Evolutionary conservation across 2,113 vertebrate species (phyloP).

Genomic region (Salvelinus namaycush): DNA sequence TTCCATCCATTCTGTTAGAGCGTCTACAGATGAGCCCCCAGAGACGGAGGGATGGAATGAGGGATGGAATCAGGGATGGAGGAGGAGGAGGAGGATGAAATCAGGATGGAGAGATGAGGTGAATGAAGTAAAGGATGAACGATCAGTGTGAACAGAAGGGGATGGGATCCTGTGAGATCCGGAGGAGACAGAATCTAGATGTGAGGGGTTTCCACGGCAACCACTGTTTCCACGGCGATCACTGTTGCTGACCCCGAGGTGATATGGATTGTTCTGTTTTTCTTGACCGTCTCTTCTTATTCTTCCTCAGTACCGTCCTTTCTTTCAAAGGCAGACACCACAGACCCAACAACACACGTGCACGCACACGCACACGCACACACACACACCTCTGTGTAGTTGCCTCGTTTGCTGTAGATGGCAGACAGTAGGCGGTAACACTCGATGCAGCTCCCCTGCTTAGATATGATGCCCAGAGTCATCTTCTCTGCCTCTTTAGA

Average conservation of each 20-base stretch:
- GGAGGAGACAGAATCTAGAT: not conserved
- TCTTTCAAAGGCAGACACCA: slow-evolving; percentile 14
- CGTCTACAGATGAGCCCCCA: no score
- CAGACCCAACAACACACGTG: not conserved
- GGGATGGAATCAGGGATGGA: not conserved
- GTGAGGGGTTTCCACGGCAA: slow-evolving; percentile 11
- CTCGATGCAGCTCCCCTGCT: slow-evolving; percentile 82
- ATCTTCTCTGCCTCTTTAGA: slow-evolving; percentile 84
- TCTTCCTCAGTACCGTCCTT: slow-evolving; percentile 69
- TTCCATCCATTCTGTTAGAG: no score
- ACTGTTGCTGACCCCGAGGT: not conserved
- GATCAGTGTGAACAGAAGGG: not conserved
- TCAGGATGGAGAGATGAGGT: not conserved
- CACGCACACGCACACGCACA: slow-evolving; percentile 54
- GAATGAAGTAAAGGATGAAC: not conserved
- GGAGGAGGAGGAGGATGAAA: not conserved
- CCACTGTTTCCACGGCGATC: not conserved
- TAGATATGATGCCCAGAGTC: slow-evolving; percentile 78
- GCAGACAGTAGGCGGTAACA: slow-evolving; percentile 93
- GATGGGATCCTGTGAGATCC: not conserved
- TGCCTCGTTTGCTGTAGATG: slow-evolving; percentile 90
- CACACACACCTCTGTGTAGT: slow-evolving; percentile 78
- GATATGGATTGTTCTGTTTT: not conserved
- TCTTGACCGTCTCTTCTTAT: not conserved
- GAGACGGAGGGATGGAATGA: not conserved